These are phyloP conservation scores for Thalassarche chlororhynchos DNA, from an alignment of 2,113 vertebrate genomes.

Conservation along the genomic window DNA sequence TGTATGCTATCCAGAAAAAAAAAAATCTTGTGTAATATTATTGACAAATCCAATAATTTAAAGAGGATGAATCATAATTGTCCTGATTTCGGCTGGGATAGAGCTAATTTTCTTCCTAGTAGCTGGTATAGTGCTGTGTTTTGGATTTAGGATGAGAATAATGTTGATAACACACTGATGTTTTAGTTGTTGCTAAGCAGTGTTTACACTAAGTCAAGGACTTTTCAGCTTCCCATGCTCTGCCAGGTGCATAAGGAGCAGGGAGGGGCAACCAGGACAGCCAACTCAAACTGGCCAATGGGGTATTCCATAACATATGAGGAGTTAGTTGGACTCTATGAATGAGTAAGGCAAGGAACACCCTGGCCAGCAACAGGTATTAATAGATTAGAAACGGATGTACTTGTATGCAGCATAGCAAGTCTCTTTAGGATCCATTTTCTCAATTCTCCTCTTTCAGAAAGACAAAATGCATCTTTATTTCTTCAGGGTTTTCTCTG, in stretches of 20 bases:
- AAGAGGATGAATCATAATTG: neutral
- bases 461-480: neutral
- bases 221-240: no score
- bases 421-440: neutral
- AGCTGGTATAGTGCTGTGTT: no score
- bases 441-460: neutral
- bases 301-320: neutral
- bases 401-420: neutral
- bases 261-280: no score
- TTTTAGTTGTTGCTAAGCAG: no score
- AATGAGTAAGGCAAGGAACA: neutral
- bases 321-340: neutral
- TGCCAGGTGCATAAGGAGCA: no score
- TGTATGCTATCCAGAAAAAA: neutral
- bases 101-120: no score
- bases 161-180: no score
- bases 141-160: no score
- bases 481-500: neutral
- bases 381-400: neutral
- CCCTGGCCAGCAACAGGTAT: neutral
- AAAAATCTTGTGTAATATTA: neutral
- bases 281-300: no score
- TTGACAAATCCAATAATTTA: neutral
- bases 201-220: no score
- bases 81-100: no score